Conservation (phyloP, 2,113 vertebrate genomes). For the Phaethon lepturus region DNA sequence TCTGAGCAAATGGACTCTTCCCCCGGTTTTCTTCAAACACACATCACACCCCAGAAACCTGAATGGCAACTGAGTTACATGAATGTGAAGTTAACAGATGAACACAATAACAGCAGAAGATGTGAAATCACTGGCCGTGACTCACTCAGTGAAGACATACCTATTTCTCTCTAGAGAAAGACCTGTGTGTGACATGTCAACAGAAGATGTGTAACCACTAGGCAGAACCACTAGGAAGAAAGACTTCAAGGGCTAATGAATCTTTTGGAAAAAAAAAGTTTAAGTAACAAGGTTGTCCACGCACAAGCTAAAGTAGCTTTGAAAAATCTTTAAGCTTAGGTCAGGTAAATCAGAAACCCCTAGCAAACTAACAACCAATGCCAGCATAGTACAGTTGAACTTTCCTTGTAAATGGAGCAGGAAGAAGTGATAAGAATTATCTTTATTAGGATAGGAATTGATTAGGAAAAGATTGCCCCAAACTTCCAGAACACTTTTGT, state of each 20-base stretch:
- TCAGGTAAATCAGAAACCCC: not conserved
- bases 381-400: not conserved
- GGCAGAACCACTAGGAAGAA: not conserved
- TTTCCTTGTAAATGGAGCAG: not conserved
- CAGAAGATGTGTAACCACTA: not conserved
- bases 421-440: not conserved
- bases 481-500: not conserved
- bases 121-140: not conserved
- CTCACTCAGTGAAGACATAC: not conserved
- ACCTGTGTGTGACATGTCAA: not conserved
- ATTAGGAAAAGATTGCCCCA: not conserved
- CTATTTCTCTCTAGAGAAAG: not conserved
- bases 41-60: not conserved
- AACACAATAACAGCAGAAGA: not conserved
- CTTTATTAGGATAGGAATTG: not conserved
- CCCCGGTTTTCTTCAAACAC: not conserved
- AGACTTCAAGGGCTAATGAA: not conserved
- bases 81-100: not conserved
- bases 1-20: not conserved
- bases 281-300: not conserved
- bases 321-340: not conserved
- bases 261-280: not conserved
- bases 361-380: not conserved
- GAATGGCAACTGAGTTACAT: not conserved
- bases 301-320: not conserved